Evolutionary conservation across 2,797 vertebrate genomes (phyloP).

Genomic region (Platalea minor): DNA sequence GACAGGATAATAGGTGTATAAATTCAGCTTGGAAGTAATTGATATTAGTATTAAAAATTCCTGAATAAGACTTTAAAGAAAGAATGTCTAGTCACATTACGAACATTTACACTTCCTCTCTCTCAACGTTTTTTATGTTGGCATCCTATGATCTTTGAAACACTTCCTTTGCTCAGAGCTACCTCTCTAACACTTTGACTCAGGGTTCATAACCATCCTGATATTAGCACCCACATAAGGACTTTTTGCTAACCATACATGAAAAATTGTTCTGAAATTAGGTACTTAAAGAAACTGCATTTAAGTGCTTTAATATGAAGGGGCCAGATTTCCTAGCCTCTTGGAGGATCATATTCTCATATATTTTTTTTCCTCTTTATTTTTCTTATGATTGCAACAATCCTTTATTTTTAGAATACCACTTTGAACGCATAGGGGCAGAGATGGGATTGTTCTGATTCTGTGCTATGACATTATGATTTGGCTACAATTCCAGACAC

Average conservation of each 20-base stretch:
- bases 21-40: conserved; percentile 63
- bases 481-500: neutral
- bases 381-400: neutral
- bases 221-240: neutral
- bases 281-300: neutral
- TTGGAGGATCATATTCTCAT: neutral
- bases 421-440: neutral
- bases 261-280: neutral
- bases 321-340: neutral
- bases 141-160: conserved; percentile 48
- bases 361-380: neutral
- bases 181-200: neutral
- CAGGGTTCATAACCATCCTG: neutral
- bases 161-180: conserved; percentile 32
- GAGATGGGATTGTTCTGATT: neutral
- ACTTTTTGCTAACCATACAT: neutral
- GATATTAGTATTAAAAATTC: conserved; percentile 58
- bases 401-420: neutral
- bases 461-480: neutral
- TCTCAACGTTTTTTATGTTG: neutral
- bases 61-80: conserved; percentile 54
- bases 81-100: conserved; percentile 39
- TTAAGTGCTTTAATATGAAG: neutral
- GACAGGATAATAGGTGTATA: conserved; percentile 52
- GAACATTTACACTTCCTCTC: conserved; percentile 10